phyloP scores from a whole-genome alignment of 2,888 invertebrate genomes.

The Melanophora roralis region DNA sequence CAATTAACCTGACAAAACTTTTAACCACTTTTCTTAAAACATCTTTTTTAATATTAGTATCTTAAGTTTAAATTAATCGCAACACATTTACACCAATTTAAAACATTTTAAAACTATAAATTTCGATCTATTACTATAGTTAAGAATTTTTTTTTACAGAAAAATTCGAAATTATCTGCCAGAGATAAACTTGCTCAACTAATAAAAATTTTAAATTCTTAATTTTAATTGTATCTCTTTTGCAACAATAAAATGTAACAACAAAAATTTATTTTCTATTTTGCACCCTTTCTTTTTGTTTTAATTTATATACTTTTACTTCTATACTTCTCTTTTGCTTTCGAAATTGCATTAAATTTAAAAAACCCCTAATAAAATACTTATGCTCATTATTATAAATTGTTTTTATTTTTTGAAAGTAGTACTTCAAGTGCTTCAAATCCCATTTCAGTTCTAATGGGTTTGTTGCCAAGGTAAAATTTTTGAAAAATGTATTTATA shows the following conservation, averaged over 20 bases:
- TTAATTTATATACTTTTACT: conserved; percentile 44
- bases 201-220: neutral
- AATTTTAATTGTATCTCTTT: neutral
- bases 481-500: neutral
- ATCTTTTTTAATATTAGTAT: too few relatives aligned
- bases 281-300: conserved; percentile 66
- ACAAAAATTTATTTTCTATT: conserved; percentile 62
- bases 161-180: too few relatives aligned
- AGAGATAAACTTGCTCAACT: too few relatives aligned
- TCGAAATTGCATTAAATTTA: too few relatives aligned
- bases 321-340: conserved; percentile 31
- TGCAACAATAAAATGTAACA: neutral
- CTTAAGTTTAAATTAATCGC: too few relatives aligned
- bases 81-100: too few relatives aligned
- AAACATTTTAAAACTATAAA: too few relatives aligned
- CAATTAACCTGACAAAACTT: too few relatives aligned
- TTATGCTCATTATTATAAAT: conserved; percentile 55
- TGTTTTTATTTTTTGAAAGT: conserved; percentile 77
- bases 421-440: conserved; percentile 86
- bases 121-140: too few relatives aligned
- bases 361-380: too few relatives aligned
- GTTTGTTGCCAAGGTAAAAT: conserved; percentile 93
- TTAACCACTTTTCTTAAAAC: too few relatives aligned
- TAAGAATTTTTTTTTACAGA: too few relatives aligned
- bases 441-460: conserved; percentile 95